Base-by-base conservation (phyloP, 2,888 invertebrate species). In the Metacarcinus magister region DNA sequence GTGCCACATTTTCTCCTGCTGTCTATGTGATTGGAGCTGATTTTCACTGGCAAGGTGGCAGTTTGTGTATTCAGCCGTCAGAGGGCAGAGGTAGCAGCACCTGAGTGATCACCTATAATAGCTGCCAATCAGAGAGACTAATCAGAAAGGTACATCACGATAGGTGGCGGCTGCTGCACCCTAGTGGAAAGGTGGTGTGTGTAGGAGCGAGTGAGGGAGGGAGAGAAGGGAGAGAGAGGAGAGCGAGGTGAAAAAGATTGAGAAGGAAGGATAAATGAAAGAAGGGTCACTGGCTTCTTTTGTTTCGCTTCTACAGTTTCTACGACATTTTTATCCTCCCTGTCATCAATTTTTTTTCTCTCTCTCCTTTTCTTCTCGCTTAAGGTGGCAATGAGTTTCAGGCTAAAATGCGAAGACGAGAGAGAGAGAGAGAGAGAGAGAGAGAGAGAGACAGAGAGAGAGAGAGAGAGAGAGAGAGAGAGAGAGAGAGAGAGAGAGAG, bases 91-190 rank as follows among this genome's bases (percentile, higher is more conserved):
- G 82, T 82, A 82, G 82, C 82, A 10, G 82, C 13, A 23, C 82
- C 82, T 82, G 82, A 82, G 82, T 82, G 82, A 82, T 82, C 82
- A 32, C 82, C 32, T 82, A 23, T 82, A 82, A 82, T 82, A 82
- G 32, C 82, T 32, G 82, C 32, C 32, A 82, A 82, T 82, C 82
- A 82, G 82, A 32, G 82, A 32, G 16, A 82, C 28, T 32, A 82
- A 82, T 82, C 82, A 82, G 82, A 82, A 32, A 82, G 82, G 82
- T 32, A 82, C 82, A 82, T 82, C 82, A 82, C 82, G 82, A 82
- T 32, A 82, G 82, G 82, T 82, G 32, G 82, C 32, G 28, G 82
- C 32, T 82, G 82, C 32, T 82, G 82, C 32, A 8, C 8, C 8
- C 32, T 16, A 13, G 32, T 32, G 32, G 32, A 82, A 32, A 82